These are phyloP conservation scores for Drosophila stalkeri DNA, from an alignment of 2,888 invertebrate genomes.

Conservation along the genomic window DNA sequence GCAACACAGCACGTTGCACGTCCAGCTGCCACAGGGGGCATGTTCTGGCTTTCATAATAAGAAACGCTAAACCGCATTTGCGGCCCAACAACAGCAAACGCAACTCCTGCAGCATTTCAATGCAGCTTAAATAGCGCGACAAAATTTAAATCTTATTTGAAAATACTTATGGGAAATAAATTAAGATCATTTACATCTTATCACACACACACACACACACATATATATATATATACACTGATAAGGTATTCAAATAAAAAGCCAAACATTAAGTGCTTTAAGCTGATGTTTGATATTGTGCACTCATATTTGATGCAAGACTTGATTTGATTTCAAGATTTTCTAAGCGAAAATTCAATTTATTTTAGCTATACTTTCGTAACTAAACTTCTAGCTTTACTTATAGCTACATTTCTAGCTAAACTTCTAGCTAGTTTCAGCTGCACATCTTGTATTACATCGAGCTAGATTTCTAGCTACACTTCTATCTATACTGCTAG, in stretches of 20 bases:
- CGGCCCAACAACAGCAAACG: not conserved
- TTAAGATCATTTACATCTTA: not conserved
- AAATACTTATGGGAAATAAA: not conserved
- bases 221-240: no score
- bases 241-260: not conserved
- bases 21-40: slow-evolving; percentile 16
- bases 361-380: not conserved
- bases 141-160: not conserved
- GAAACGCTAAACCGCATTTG: slow-evolving; percentile 20
- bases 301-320: not conserved
- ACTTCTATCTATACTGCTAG: not conserved
- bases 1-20: slow-evolving; percentile 28
- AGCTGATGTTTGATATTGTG: not conserved
- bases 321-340: no score
- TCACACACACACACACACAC: no score
- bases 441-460: not conserved
- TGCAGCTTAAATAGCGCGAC: not conserved
- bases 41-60: slow-evolving; percentile 14
- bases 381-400: not conserved
- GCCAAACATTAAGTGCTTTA: not conserved
- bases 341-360: not conserved
- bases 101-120: not conserved
- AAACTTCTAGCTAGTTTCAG: not conserved
- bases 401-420: not conserved
- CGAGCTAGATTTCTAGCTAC: not conserved